Evolutionary conservation across 2,888 invertebrate species (phyloP), one percentile per base, ranked within the genome.

Genomic region (Halocaridina rubra): DNA sequence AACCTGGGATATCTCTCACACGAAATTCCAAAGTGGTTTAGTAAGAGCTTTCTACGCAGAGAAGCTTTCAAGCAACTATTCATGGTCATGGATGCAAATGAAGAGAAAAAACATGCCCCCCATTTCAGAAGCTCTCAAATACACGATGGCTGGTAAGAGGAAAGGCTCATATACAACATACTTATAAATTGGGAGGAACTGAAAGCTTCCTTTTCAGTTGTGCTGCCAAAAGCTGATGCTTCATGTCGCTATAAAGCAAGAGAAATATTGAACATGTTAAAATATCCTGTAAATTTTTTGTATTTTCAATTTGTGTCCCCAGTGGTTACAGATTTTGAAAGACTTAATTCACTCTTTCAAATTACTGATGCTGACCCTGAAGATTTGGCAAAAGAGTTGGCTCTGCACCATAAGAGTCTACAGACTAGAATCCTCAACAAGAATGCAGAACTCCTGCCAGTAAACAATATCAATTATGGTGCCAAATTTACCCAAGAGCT

Each of bases 31-130:
- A 77, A 61, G 32, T 59, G 61, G 59, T 77, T 77, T 61, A 61
- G 61, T 59, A 77, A 77, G 59, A 77, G 61, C 32, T 29, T 53
- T 16, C 39, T 75, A 46, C 53, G 32, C 32, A 77, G 61, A 77
- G 61, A 77, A 32, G 33, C 30, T 10, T 77, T 46, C 32, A 77
- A 77, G 59, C 59, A 24, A 77, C 19, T 77, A 46, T 75, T 75
- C 27, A n/a, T 53, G 46, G 33, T 33, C 16, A 75, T 75, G 46
- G 53, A 75, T 75, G 46, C 24, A 29, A 77, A 77, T 59, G 77
- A 39, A 39, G 39, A 39, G 13, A 39, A 39, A 13, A 13, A 39
- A 7, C 7, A 39, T 13, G 8, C 39, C 39, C 13, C 13, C 39
- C 39, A 39, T 39, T 39, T 39, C 39, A 39, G 13, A 39, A 39